phyloP scores from a whole-genome alignment of 2,797 vertebrate genomes.

The Oreonectes daqikongensis region DNA sequence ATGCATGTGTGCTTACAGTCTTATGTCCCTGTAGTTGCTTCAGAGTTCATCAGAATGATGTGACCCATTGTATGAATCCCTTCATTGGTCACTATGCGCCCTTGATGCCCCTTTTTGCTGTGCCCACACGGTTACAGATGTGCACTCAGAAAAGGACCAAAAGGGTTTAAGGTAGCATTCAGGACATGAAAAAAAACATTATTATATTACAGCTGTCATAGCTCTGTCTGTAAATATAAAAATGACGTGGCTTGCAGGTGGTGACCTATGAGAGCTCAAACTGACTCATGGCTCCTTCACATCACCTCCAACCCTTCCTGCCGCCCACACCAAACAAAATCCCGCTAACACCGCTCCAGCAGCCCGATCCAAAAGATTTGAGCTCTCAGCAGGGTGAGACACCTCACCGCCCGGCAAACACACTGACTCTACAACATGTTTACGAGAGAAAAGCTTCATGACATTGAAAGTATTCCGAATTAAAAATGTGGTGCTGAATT shows the following conservation, averaged over 20 bases:
- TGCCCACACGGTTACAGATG: not conserved
- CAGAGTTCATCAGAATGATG: not conserved
- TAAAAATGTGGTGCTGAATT: not conserved
- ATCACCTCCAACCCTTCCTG: conserved; percentile 40
- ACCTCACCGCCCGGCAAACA: not conserved
- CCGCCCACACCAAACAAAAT: conserved; percentile 37
- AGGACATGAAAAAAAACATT: not conserved
- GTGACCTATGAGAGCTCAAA: conserved; percentile 40
- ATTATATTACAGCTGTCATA: not conserved
- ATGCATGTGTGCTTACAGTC: not conserved
- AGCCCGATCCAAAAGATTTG: conserved; percentile 19
- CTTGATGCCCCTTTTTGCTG: not conserved
- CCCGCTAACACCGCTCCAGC: conserved; percentile 30
- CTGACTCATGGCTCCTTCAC: conserved; percentile 44
- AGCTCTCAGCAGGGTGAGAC: conserved; percentile 40
- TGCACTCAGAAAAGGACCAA: not conserved
- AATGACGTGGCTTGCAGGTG: conserved; percentile 28
- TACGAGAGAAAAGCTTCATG: not conserved
- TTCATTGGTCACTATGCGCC: no score
- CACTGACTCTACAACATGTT: conserved; percentile 22
- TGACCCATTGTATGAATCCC: not conserved
- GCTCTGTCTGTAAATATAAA: conserved; percentile 19
- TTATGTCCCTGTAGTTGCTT: not conserved
- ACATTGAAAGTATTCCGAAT: conserved; percentile 7
- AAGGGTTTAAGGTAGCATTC: not conserved